Conservation (phyloP, 2,888 invertebrate species). For the Diploptera punctata region DNA sequence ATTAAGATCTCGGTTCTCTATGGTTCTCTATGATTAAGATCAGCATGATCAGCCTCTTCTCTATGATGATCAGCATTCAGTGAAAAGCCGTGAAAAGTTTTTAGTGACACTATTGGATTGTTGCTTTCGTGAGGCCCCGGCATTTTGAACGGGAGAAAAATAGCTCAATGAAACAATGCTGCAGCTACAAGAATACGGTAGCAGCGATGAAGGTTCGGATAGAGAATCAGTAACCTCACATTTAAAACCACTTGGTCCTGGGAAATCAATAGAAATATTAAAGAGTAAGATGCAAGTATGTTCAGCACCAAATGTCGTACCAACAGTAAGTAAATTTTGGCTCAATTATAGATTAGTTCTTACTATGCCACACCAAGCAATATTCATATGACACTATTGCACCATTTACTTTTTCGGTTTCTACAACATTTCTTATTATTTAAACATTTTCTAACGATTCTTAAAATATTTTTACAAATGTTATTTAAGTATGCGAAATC, state of each 20-base stretch:
- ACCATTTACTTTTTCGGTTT: neutral
- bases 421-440: too few relatives aligned
- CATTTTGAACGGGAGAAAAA: too few relatives aligned
- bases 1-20: too few relatives aligned
- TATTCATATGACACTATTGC: neutral
- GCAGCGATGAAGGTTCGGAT: slow-evolving; percentile 68
- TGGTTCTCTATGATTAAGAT: too few relatives aligned
- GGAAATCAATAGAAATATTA: slow-evolving; percentile 60
- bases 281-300: slow-evolving; percentile 73
- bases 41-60: too few relatives aligned
- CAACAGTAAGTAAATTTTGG: slow-evolving; percentile 66
- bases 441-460: too few relatives aligned
- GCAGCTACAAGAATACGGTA: slow-evolving; percentile 76
- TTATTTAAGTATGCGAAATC: too few relatives aligned
- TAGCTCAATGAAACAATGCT: slow-evolving; percentile 70
- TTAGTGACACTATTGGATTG: too few relatives aligned
- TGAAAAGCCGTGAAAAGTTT: too few relatives aligned
- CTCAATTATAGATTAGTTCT: neutral
- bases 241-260: slow-evolving; percentile 63
- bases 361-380: neutral
- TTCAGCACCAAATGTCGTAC: slow-evolving; percentile 84
- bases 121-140: too few relatives aligned
- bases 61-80: too few relatives aligned
- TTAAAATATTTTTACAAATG: too few relatives aligned
- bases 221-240: slow-evolving; percentile 57